Percentiles rank a stretch among this genome's conserved stretches.
These are phyloP conservation scores for Melanaphis sacchari DNA, from an alignment of 1,140 invertebrate genomes.

Conservation along the genomic window DNA sequence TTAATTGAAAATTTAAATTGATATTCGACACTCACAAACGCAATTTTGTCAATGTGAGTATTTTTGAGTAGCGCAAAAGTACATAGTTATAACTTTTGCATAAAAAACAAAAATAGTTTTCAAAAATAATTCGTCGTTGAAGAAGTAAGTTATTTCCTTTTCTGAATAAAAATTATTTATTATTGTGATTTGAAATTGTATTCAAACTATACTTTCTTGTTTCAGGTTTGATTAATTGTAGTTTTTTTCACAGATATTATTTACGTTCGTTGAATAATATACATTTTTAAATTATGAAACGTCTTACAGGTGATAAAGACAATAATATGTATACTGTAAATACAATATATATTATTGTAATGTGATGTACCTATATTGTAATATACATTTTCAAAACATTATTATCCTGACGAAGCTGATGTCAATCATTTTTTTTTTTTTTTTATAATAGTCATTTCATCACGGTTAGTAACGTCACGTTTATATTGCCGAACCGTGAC, in stretches of 20 bases:
- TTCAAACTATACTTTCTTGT: not conserved
- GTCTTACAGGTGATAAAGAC: not conserved
- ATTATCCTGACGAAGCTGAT: not conserved
- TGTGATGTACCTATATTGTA: not conserved
- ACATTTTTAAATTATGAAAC: not conserved
- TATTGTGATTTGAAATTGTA: not conserved
- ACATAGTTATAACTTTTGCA: not conserved
- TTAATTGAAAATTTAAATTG: not conserved
- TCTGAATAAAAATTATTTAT: not conserved
- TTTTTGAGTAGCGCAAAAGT: not conserved
- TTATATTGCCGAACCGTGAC: not conserved
- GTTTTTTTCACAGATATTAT: not conserved
- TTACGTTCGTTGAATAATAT: not conserved
- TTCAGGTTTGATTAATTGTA: not conserved
- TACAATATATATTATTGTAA: not conserved
- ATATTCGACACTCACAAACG: not conserved
- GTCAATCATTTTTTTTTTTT: not conserved
- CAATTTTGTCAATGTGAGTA: not conserved
- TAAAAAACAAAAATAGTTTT: not conserved
- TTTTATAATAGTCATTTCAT: not conserved
- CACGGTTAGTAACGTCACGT: not conserved
- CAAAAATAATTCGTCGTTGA: not conserved
- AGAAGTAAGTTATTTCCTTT: not conserved
- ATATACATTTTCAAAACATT: not conserved
- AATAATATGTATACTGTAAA: not conserved